Percentiles rank a stretch among this genome's conserved stretches.
phyloP scores from a whole-genome alignment of 2,888 invertebrate genomes.

The Alsophila aescularia region DNA sequence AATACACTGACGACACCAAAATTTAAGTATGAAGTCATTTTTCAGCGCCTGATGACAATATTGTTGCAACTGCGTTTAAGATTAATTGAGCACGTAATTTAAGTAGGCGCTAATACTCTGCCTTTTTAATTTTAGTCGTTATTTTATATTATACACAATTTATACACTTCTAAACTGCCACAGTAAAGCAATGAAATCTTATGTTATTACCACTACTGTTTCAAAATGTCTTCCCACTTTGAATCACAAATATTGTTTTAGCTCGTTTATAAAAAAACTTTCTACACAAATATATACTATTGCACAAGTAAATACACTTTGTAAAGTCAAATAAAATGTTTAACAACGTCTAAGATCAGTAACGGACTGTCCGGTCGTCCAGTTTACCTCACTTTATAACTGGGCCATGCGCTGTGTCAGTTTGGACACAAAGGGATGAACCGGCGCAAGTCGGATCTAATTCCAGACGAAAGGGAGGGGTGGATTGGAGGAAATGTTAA shows the following conservation, averaged over 20 bases:
- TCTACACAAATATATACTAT: background rate
- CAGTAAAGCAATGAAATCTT: background rate
- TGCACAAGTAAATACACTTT: background rate
- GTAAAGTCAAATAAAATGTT: conserved; percentile 34
- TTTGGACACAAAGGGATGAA: conserved; percentile 44
- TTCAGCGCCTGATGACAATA: conserved; percentile 39
- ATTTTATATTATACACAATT: background rate
- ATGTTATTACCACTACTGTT: no score
- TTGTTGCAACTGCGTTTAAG: conserved; percentile 30
- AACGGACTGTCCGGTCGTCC: conserved; percentile 48
- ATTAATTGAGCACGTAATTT: conserved; percentile 9
- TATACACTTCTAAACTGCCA: background rate
- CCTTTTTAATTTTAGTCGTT: no score
- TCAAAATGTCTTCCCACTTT: background rate
- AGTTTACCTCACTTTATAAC: conserved; percentile 59
- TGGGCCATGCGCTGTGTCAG: conserved; percentile 46
- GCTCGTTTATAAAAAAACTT: background rate
- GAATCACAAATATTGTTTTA: no score
- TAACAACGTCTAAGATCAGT: conserved; percentile 42
- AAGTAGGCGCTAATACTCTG: conserved; percentile 34
- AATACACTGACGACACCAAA: conserved; percentile 48
- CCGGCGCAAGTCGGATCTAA: conserved; percentile 44
- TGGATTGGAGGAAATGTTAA: conserved; percentile 32
- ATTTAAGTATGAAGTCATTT: conserved; percentile 34
- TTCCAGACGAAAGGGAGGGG: conserved; percentile 25